Percentiles rank a stretch among this genome's conserved stretches.
Conservation (phyloP, 35 echinoderm and acorn worm genomes). For the Heliocidaris tuberculata region DNA sequence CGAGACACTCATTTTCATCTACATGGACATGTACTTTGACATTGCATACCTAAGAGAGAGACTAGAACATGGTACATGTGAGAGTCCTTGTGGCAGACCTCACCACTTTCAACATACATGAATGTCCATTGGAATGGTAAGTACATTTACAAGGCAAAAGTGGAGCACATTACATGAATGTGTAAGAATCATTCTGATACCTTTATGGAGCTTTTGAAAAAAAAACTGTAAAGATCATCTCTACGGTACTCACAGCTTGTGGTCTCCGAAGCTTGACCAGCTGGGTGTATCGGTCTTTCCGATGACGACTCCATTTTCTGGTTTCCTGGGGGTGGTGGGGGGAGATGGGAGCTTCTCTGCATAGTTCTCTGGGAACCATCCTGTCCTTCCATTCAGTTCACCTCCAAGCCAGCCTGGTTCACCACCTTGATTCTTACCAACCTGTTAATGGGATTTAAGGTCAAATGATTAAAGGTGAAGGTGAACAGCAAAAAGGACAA, state of each 20-base stretch:
- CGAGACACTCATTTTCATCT: no score
- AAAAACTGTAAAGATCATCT: neutral
- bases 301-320: conserved; percentile 51
- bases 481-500: no score
- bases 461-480: neutral
- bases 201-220: neutral
- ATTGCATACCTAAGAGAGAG: no score
- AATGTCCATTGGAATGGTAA: no score
- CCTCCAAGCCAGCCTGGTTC: conserved; percentile 94
- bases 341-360: conserved; percentile 75
- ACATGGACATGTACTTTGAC: no score
- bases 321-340: conserved; percentile 54
- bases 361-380: conserved; percentile 99
- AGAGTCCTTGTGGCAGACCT: no score
- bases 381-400: conserved; percentile 71
- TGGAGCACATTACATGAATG: no score
- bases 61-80: no score
- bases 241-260: neutral
- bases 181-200: neutral
- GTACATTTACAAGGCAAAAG: no score
- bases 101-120: no score
- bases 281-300: neutral
- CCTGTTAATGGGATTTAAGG: conserved; percentile 45
- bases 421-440: conserved; percentile 75
- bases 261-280: conserved; percentile 57